These are phyloP conservation scores for Drosophila dunni DNA, from an alignment of 1,140 invertebrate genomes.

Conservation along the genomic window DNA sequence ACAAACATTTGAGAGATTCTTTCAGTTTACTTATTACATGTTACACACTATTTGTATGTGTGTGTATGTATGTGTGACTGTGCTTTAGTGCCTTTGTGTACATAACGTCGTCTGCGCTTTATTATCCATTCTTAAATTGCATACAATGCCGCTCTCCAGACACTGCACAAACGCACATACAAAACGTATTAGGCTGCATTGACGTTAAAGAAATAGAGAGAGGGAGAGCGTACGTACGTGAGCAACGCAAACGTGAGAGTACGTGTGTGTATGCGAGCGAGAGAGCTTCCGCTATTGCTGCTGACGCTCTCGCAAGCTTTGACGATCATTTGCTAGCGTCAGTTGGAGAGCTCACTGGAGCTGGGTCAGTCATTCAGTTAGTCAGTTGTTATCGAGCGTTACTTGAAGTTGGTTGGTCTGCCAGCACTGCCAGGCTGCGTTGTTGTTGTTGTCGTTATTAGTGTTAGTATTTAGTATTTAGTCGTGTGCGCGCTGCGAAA, in stretches of 20 bases:
- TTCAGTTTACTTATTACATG: conserved; percentile 17
- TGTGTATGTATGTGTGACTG: not conserved
- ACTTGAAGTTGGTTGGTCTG: conserved; percentile 67
- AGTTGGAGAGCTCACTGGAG: conserved; percentile 36
- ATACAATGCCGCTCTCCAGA: conserved; percentile 19
- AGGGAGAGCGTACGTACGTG: conserved; percentile 9
- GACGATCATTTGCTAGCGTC: conserved; percentile 39
- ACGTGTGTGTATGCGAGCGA: not conserved
- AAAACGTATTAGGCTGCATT: not conserved
- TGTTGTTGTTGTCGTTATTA: conserved; percentile 49
- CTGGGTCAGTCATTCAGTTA: conserved; percentile 9
- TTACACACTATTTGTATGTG: not conserved
- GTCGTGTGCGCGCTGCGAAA: conserved; percentile 70
- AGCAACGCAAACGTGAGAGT: not conserved
- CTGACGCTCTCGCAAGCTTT: conserved; percentile 14
- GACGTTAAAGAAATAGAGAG: conserved; percentile 13
- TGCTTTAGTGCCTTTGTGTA: conserved; percentile 2
- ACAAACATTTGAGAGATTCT: conserved; percentile 21
- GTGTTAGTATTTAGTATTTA: conserved; percentile 42
- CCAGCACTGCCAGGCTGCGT: conserved; percentile 28
- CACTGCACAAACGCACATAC: not conserved
- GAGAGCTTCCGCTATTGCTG: conserved; percentile 12
- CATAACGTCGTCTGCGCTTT: conserved; percentile 18
- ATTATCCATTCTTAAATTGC: conserved; percentile 44
- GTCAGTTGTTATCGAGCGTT: conserved; percentile 74